Percentiles rank a stretch among this genome's conserved stretches.
Evolutionary conservation across 92 coral and sea anemone genomes (phyloP).

Genomic region (Phenganax marumi): DNA sequence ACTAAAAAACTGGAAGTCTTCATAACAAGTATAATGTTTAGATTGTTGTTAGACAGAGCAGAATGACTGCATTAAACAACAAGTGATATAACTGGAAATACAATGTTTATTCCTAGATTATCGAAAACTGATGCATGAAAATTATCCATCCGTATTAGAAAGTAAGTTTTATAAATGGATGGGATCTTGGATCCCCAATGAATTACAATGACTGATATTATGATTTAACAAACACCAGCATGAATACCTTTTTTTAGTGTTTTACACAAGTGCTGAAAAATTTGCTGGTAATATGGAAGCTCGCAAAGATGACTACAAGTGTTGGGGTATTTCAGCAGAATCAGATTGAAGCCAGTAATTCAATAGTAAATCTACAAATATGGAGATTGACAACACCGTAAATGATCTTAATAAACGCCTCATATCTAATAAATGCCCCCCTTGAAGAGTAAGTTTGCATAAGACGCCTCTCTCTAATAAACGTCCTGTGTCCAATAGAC

Average conservation of each 20-base stretch:
- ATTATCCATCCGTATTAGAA: slow-evolving; percentile 32
- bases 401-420: not conserved
- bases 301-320: slow-evolving; percentile 64
- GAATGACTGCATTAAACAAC: not conserved
- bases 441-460: no score
- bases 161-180: not conserved
- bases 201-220: not conserved
- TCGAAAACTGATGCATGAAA: slow-evolving; percentile 23
- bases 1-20: no score
- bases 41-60: not conserved
- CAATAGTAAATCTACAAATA: not conserved
- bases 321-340: slow-evolving; percentile 48
- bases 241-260: slow-evolving; percentile 42
- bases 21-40: not conserved
- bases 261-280: slow-evolving; percentile 68
- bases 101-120: slow-evolving; percentile 2
- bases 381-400: not conserved
- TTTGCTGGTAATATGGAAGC: slow-evolving; percentile 72
- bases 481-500: no score
- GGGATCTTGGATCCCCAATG: not conserved
- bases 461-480: no score
- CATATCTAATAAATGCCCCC: no score
- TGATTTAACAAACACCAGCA: not conserved
- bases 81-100: not conserved
- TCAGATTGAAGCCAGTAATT: not conserved